Evolutionary conservation across 2,797 vertebrate genomes (phyloP).

Genomic region (Sebastes minor): DNA sequence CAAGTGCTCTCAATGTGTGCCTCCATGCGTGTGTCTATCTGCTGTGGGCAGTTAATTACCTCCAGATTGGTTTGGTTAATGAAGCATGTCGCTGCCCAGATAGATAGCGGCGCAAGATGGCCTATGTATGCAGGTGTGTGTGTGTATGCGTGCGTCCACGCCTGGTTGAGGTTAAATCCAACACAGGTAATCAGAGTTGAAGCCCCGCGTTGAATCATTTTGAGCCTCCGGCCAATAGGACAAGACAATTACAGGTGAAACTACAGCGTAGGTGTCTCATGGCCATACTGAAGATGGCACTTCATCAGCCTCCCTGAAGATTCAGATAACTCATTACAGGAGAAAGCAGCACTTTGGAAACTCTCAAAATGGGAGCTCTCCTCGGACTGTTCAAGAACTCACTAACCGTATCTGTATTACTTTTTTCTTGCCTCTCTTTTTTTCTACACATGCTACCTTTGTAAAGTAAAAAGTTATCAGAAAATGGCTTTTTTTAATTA

Average conservation of each 20-base stretch:
- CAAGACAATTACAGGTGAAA: constrained; percentile 70
- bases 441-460: constrained; percentile 12
- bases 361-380: background rate
- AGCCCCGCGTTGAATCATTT: constrained; percentile 66
- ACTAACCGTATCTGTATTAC: background rate
- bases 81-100: constrained; percentile 73
- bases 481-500: constrained; percentile 62
- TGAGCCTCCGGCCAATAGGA: constrained; percentile 46
- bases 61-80: constrained; percentile 85
- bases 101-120: constrained; percentile 59
- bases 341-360: constrained; percentile 10
- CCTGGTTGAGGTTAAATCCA: constrained; percentile 60
- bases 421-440: background rate
- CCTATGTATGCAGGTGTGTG: constrained; percentile 2
- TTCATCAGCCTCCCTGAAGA: constrained; percentile 43
- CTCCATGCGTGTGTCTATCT: constrained; percentile 46
- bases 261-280: constrained; percentile 49
- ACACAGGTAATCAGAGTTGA: constrained; percentile 75
- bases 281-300: constrained; percentile 32
- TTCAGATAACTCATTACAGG: constrained; percentile 29
- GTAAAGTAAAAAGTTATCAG: constrained; percentile 57
- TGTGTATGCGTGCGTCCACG: constrained; percentile 14
- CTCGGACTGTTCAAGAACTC: constrained; percentile 14
- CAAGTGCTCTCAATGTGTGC: constrained; percentile 38
- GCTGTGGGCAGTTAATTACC: constrained; percentile 81